Percentiles rank a stretch among this genome's conserved stretches.
phyloP scores from a whole-genome alignment of 1,140 invertebrate species.

The Telenomus remus region DNA sequence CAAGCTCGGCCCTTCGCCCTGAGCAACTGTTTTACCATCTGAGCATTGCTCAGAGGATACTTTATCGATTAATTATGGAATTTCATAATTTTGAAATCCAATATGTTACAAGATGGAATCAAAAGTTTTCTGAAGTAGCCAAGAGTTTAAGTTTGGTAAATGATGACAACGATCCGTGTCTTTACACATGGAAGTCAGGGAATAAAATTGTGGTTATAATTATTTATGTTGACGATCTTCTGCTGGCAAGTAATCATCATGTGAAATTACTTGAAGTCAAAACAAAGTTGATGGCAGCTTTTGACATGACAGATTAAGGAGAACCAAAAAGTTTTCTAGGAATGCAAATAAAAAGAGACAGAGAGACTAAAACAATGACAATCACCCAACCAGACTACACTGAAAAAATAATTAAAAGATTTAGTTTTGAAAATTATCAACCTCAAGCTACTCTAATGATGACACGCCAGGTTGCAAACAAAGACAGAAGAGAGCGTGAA shows the following conservation, averaged over 20 bases:
- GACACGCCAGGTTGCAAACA: not conserved
- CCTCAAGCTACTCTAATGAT: not conserved
- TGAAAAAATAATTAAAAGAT: conserved; percentile 6
- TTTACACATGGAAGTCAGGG: not conserved
- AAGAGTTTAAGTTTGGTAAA: not conserved
- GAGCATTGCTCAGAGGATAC: too few relatives aligned
- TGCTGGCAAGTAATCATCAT: not conserved
- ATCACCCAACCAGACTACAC: conserved; percentile 10
- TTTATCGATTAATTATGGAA: too few relatives aligned
- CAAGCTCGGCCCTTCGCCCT: too few relatives aligned
- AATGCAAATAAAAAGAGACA: conserved; percentile 14
- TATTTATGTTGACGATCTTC: not conserved
- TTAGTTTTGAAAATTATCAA: conserved; percentile 14
- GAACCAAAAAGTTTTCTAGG: conserved; percentile 29
- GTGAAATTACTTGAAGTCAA: conserved; percentile 11
- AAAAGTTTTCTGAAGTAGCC: conserved; percentile 34
- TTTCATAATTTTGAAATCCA: too few relatives aligned
- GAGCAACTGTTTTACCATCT: too few relatives aligned
- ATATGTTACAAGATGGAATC: conserved; percentile 68
- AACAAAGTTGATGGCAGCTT: conserved; percentile 15
- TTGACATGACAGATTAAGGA: conserved; percentile 44
- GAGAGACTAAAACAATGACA: conserved; percentile 1
- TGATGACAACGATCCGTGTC: not conserved
- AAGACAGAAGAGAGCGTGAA: conserved; percentile 1
- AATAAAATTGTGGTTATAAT: not conserved